phyloP scores from a whole-genome alignment of 2,797 vertebrate species.

The Lutra lutra region DNA sequence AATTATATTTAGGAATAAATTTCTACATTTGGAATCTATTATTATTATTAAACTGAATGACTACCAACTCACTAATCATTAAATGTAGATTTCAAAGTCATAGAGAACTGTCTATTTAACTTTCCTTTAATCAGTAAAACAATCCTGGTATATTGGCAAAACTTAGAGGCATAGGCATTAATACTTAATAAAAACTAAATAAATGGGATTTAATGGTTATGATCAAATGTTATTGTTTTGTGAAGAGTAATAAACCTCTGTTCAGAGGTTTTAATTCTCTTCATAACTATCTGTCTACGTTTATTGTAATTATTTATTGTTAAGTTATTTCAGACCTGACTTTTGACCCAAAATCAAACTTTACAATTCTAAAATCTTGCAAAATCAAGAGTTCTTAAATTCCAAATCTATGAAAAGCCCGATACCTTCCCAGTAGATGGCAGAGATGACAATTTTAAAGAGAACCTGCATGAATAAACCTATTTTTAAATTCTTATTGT shows the following conservation, averaged over 20 bases:
- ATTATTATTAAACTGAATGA: neutral
- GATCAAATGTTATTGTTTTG: neutral
- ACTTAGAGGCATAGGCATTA: neutral
- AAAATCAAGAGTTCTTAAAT: constrained; percentile 33
- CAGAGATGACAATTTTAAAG: neutral
- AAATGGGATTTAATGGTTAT: constrained; percentile 34
- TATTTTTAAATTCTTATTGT: neutral
- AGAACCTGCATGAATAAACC: neutral
- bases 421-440: neutral
- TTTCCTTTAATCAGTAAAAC: neutral
- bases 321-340: neutral
- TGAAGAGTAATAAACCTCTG: neutral
- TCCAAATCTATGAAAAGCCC: neutral
- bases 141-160: neutral
- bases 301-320: neutral
- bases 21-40: neutral
- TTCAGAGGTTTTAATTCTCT: neutral
- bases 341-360: neutral
- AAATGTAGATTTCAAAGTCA: neutral
- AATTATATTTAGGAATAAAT: neutral
- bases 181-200: constrained; percentile 17
- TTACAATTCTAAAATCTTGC: neutral
- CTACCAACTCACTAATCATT: neutral
- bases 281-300: neutral
- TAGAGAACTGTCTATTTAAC: neutral